Percentiles rank a stretch among this genome's conserved stretches.
Conservation (phyloP, 2,113 vertebrate genomes). For the Protobothrops mucrosquamatus region DNA sequence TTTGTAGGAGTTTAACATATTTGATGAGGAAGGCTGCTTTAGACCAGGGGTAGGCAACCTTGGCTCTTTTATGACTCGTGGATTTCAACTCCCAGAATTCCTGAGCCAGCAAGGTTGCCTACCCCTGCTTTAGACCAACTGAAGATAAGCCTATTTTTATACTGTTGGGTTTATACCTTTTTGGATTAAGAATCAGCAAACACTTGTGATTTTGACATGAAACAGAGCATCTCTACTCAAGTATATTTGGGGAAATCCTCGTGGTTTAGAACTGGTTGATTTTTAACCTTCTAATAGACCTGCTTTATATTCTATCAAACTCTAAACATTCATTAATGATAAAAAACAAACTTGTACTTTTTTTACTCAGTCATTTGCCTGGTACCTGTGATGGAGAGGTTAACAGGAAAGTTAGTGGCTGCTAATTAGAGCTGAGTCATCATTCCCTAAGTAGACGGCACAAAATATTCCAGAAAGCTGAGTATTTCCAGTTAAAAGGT, state of each 20-base stretch:
- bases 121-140: not conserved
- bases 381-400: not conserved
- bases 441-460: not conserved
- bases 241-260: not conserved
- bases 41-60: not conserved
- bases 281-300: not conserved
- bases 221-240: not conserved
- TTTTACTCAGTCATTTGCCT: not conserved
- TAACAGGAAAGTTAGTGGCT: not conserved
- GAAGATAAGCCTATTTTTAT: not conserved
- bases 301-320: not conserved
- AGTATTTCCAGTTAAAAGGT: not conserved
- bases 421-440: not conserved
- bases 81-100: too few species aligned
- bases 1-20: not conserved
- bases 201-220: not conserved
- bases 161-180: not conserved
- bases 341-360: not conserved
- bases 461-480: not conserved
- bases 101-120: too few species aligned
- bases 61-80: too few species aligned
- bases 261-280: not conserved
- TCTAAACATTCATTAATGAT: not conserved
- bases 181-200: not conserved
- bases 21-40: not conserved